Conservation (phyloP, 2,888 invertebrate genomes). For the Augiades crinisus region DNA sequence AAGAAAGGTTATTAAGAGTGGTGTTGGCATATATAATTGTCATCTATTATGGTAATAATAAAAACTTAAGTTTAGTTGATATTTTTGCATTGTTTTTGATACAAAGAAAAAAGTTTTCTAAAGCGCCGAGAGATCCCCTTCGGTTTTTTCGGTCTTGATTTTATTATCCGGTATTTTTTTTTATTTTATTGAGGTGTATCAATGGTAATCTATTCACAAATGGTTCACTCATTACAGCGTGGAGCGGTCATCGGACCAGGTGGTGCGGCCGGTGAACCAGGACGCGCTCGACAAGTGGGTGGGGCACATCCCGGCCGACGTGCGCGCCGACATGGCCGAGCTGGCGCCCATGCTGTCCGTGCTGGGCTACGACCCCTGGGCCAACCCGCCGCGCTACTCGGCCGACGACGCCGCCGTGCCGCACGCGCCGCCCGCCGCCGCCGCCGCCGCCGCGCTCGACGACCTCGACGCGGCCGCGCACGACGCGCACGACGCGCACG, state of each 20-base stretch:
- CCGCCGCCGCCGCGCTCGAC: slow-evolving; percentile 63
- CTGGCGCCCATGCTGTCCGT: slow-evolving; percentile 97
- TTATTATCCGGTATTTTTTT: too few relatives aligned
- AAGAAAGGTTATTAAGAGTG: too few relatives aligned
- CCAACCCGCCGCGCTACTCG: slow-evolving; percentile 97
- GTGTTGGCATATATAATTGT: too few relatives aligned
- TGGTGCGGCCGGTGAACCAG: slow-evolving; percentile 98
- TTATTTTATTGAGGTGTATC: too few relatives aligned
- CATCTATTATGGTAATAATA: too few relatives aligned
- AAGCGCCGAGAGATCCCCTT: too few relatives aligned
- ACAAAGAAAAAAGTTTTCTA: too few relatives aligned
- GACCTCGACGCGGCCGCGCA: slow-evolving; percentile 12
- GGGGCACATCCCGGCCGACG: slow-evolving; percentile 93
- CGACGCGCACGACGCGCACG: slow-evolving; percentile 73
- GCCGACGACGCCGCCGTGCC: slow-evolving; percentile 66
- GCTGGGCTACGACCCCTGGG: slow-evolving; percentile 97
- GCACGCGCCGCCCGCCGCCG: slow-evolving; percentile 83
- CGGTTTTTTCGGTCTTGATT: too few relatives aligned
- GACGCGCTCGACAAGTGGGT: slow-evolving; percentile 98
- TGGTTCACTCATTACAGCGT: slow-evolving; percentile 84
- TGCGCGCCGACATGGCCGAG: slow-evolving; percentile 94
- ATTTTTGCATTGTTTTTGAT: too few relatives aligned
- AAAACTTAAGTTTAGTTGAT: too few relatives aligned
- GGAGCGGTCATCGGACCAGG: slow-evolving; percentile 98
- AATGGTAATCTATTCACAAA: not conserved